Base-by-base conservation (phyloP, 2,888 invertebrate species). In the Parelbella ahira region DNA sequence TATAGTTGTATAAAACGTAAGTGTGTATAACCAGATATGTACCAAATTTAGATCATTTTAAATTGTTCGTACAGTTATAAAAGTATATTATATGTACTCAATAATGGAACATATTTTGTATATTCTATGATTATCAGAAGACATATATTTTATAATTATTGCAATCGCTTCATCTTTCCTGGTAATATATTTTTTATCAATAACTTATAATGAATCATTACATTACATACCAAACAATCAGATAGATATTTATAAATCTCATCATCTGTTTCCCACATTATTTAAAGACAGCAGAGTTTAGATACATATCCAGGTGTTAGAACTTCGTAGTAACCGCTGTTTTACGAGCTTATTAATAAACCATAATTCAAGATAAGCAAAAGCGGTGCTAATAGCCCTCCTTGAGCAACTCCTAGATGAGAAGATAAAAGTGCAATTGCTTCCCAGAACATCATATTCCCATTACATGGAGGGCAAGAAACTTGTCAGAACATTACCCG, bases 391-490 rank as follows among this genome's bases (percentile, higher is more conserved):
- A 42, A 42, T 42, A 42, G 15, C 33, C 8, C 23, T 18, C 28
- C 29, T 11, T 20, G 25, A 21, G 41, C 21, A 8, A 41, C 39
- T 33, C 39, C 11, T 42, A 36, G 29, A 42, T 42, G 21, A 18
- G 29, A 11, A 28, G 42, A 42, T 42, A 36, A 21, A 28, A 42
- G 28, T 32, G 32, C 33, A 21, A 41, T 41, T 39, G 39, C 25
- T 33, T 42, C 34, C 28, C 34, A 42, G 21, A 34, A 42, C 42
- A 34, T 42, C 41, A 42, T 33, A 41, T 38, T 41, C 42, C 11
- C 42, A 42, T 42, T 42, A 42, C 42, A 29, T 42, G 15, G 42
- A 28, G 36, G 28, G 42, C 42, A 42, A 34, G 34, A 42, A 42
- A 42, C 42, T 42, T 34, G 34, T 19, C 39, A 41, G 42, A 34